These are phyloP conservation scores for Desmophyllum pertusum DNA, from an alignment of 92 coral and sea anemone species.

Conservation along the genomic window DNA sequence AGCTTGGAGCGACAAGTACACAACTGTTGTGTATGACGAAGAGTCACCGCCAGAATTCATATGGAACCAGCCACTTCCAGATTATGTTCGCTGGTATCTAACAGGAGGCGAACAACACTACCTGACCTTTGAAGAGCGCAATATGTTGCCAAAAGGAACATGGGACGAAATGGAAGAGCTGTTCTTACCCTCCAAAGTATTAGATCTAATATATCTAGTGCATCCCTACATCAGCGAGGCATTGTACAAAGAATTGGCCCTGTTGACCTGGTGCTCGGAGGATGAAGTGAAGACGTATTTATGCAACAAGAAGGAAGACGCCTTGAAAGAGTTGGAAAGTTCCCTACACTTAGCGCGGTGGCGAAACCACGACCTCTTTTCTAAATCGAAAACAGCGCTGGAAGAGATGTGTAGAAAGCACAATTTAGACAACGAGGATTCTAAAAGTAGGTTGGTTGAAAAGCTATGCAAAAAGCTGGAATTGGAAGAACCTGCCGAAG, in stretches of 20 bases:
- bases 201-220: conserved; percentile 24
- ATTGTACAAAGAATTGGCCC: conserved; percentile 13
- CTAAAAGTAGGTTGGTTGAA: conserved; percentile 28
- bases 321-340: conserved; percentile 18
- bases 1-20: conserved; percentile 58
- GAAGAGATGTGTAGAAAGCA: conserved; percentile 28
- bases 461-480: conserved; percentile 22
- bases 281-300: conserved; percentile 21
- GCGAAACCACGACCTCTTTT: conserved; percentile 32
- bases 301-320: conserved; percentile 1
- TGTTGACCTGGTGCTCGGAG: conserved; percentile 30
- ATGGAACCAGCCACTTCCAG: conserved; percentile 56
- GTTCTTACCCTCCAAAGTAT: conserved; percentile 47
- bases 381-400: conserved; percentile 15
- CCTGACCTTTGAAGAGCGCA: conserved; percentile 39
- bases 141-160: conserved; percentile 17
- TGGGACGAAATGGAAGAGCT: conserved; percentile 43
- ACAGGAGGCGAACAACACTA: conserved; percentile 34
- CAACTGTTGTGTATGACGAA: conserved; percentile 42
- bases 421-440: conserved; percentile 9
- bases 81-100: conserved; percentile 51
- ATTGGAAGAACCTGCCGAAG: conserved; percentile 19
- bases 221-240: conserved; percentile 26
- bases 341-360: conserved; percentile 30
- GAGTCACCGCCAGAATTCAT: neutral